These are phyloP conservation scores for Prochilodus magdalenae DNA, from an alignment of 2,113 vertebrate genomes.

Conservation along the genomic window DNA sequence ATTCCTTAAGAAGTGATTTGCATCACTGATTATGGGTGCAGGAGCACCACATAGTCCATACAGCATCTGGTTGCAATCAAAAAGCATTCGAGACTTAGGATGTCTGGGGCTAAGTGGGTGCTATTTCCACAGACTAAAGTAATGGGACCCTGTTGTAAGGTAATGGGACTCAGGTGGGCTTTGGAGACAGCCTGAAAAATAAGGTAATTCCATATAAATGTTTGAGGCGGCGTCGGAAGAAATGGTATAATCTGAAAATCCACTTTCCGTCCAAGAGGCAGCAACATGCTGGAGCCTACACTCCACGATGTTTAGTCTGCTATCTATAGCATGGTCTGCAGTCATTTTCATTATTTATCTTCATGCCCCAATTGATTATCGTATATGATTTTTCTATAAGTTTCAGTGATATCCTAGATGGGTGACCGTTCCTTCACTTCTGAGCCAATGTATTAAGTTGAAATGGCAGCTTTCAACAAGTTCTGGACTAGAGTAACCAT, in stretches of 20 bases:
- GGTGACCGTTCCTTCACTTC: neutral
- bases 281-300: neutral
- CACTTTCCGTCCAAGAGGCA: slow-evolving; percentile 22
- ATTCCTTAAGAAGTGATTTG: neutral
- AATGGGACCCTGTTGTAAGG: slow-evolving; percentile 34
- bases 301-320: slow-evolving; percentile 27
- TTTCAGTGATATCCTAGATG: neutral
- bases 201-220: slow-evolving; percentile 19
- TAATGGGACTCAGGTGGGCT: slow-evolving; percentile 51
- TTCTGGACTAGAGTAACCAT: no score
- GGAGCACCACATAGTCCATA: neutral
- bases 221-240: neutral
- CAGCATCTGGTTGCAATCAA: slow-evolving; percentile 50
- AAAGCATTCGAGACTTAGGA: slow-evolving; percentile 38
- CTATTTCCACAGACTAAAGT: slow-evolving; percentile 45
- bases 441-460: no score
- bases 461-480: no score
- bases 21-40: slow-evolving; percentile 3
- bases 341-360: slow-evolving; percentile 3
- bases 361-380: neutral
- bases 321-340: neutral
- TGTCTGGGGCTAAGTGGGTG: slow-evolving; percentile 31
- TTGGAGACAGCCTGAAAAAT: slow-evolving; percentile 16
- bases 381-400: neutral
- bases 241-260: slow-evolving; percentile 25